Evolutionary conservation across 2,797 vertebrate genomes (phyloP), one percentile per base, ranked within the genome.

Genomic region (Alectoris magna): DNA sequence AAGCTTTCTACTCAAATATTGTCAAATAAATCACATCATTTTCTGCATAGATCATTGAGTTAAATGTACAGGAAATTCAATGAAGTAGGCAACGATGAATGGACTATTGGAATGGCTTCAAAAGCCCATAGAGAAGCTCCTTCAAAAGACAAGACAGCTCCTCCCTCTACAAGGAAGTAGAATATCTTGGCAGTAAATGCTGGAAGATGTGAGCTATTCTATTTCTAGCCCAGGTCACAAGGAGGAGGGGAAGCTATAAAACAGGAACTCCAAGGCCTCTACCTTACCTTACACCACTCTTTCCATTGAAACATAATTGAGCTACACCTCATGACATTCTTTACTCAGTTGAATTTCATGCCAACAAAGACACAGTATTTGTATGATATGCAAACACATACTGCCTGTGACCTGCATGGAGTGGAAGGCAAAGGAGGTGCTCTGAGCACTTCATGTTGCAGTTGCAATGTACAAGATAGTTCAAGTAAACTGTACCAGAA

Each of bases 271-370:
- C 46, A 58, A 58, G 11, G 26, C n/a, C n/a, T 31, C 38, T 62
- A 10, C 46, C 55, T n/a, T n/a, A 23, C 26, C 64, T 83, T 1
- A 41, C 9, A 38, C 1, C 1, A 27, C 5, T 27, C 12, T 5
- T 66, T 63, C 36, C 49, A 64, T 0, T 0, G 12, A 71, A 26
- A 3, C 26, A 60, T 39, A 53, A 63, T 10, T 46, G 29, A 26
- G 27, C 12, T 11, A 27, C 12, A 5, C 1, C 23, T 6, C 44
- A 49, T 14, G 4, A 82, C 24, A 49, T 13, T 46, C 53, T 69
- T 72, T 56, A 62, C 4, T 38, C 64, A 68, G 3, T 0, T 34
- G 11, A 87, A 53, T 24, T 69, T 71, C 0, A 0, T 6, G 14
- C 18, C 49, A 64, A 36, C 60, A 51, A 64, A 71, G n/a, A 74